These are phyloP conservation scores for Sebastes matsubarae DNA, from an alignment of 2,797 vertebrate genomes.

Conservation along the genomic window DNA sequence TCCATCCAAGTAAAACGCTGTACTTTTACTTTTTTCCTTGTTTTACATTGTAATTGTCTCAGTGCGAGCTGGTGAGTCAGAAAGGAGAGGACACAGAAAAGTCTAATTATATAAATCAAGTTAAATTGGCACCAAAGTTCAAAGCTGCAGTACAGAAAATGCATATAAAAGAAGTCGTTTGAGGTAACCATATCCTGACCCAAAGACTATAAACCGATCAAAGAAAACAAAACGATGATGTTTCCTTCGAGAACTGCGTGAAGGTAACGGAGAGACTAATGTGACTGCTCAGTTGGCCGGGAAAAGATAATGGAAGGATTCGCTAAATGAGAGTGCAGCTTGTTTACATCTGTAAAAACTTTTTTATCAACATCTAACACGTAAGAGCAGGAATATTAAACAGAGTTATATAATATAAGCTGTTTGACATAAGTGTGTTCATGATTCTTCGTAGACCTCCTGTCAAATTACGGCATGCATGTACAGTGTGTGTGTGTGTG, in stretches of 20 bases:
- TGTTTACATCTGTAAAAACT: neutral
- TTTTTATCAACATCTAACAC: neutral
- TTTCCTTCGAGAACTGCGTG: neutral
- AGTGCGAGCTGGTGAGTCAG: neutral
- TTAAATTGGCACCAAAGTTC: neutral
- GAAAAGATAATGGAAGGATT: neutral
- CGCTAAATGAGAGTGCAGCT: neutral
- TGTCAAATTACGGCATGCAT: neutral
- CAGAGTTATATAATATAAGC: slow-evolving; percentile 1
- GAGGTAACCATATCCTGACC: neutral
- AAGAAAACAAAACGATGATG: neutral
- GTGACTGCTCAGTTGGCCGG: neutral
- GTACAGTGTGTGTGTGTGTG: neutral
- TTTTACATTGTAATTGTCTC: neutral
- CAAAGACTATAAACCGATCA: neutral
- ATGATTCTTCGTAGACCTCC: neutral
- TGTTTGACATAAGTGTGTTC: slow-evolving; percentile 1
- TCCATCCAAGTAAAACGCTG: neutral
- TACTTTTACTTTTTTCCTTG: neutral
- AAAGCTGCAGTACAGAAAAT: neutral
- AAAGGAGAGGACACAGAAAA: neutral
- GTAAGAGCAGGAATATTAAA: neutral
- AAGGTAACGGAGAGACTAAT: neutral
- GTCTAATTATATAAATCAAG: neutral
- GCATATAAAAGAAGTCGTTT: neutral